Evolutionary conservation across 2,797 vertebrate genomes (phyloP), one percentile per base, ranked within the genome.

Genomic region (Hydrolagus colliei): DNA sequence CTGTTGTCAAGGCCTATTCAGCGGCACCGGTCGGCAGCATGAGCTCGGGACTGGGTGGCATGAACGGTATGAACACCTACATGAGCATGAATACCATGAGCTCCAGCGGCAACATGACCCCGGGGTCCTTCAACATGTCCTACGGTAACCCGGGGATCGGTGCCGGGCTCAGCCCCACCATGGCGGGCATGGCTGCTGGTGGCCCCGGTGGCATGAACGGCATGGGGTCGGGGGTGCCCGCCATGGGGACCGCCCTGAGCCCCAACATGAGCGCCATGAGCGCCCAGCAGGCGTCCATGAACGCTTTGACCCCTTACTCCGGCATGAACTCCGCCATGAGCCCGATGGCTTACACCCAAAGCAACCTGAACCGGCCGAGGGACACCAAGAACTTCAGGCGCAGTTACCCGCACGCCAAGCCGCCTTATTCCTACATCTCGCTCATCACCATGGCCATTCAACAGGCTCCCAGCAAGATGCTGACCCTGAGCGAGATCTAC

Each of bases 401-500:
- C 89, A 98, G 96, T 91, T 98, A 98, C 89, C 96, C 97, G 0
- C 97, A 99, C 1, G 97, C 97, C 90, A 99, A 99, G 87, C 97
- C 97, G 0, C 97, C 97, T 12, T 99, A 99, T 87, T 98, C 97
- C 2, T 98, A 99, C 93, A 99, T 99, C 89, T 98, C 97, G 0
- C 96, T 99, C 74, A 99, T 99, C 90, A 99, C 97, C 86, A 98
- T 98, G 97, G 97, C 97, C 67, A 99, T 99, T 88, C 97, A 99
- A 91, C 97, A 98, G 92, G 93, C 97, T 0, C 96, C 97, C 86
- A 96, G 93, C 92, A 98, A 98, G 92, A 98, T 98, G 97, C 93
- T 99, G 87, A 99, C 97, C 0, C 94, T 98, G 20, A 98, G 96
- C 7, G 97, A 99, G 91, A 99, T 99, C 92, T 98, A 99, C 92